phyloP scores from a whole-genome alignment of 2,797 vertebrate genomes.

The Callimico goeldii region DNA sequence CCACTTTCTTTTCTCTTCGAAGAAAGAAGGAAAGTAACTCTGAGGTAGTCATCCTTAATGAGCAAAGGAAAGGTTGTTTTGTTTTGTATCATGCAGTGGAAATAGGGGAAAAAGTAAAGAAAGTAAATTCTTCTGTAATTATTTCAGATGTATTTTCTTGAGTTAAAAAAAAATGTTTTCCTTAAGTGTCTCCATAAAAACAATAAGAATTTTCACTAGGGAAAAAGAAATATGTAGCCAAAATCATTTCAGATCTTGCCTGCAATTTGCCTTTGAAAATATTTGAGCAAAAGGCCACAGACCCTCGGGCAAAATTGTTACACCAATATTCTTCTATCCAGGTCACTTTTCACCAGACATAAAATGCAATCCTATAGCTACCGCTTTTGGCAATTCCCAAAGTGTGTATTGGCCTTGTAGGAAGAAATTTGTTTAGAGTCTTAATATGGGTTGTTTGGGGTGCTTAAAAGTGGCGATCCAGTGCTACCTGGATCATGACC shows the following conservation, averaged over 20 bases:
- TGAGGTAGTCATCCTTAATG: background rate
- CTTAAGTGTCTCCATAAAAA: background rate
- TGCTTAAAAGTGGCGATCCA: background rate
- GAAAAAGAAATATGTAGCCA: background rate
- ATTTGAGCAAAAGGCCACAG: background rate
- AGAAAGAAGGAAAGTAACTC: background rate
- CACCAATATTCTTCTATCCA: background rate
- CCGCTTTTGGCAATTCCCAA: background rate
- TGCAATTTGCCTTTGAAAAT: slow-evolving; percentile 22
- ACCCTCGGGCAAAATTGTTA: background rate
- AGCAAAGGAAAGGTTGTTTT: background rate
- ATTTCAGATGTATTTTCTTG: background rate
- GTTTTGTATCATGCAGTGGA: background rate
- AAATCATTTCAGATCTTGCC: background rate
- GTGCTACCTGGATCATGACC: background rate
- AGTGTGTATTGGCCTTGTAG: background rate
- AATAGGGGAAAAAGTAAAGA: background rate
- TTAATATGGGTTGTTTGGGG: background rate
- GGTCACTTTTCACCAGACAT: background rate
- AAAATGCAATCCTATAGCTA: background rate
- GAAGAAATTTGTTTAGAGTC: background rate
- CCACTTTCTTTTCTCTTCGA: background rate
- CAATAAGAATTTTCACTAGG: background rate
- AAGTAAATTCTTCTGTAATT: slow-evolving; percentile 33
- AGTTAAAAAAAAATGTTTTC: background rate